Evolutionary conservation across 1,140 invertebrate genomes (phyloP).

Genomic region (Pseudomyrmex cubaensis): DNA sequence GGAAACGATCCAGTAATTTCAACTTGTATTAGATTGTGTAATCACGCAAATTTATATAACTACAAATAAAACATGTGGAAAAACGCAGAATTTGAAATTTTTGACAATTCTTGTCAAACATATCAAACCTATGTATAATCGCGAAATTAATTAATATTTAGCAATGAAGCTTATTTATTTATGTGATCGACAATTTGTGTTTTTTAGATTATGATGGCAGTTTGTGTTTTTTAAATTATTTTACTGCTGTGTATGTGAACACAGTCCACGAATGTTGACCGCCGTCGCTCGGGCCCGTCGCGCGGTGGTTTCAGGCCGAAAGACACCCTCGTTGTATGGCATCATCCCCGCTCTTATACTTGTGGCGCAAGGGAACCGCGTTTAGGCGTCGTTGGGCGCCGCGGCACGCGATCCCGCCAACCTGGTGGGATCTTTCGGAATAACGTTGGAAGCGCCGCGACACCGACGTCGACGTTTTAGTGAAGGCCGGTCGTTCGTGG

Average conservation of each 20-base stretch:
- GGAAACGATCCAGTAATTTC: too few relatives aligned
- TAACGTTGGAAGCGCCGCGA: slow-evolving; percentile 69
- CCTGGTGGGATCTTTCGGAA: slow-evolving; percentile 38
- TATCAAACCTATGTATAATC: too few relatives aligned
- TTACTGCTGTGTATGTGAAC: background rate
- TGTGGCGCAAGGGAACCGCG: slow-evolving; percentile 45
- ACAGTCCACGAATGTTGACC: background rate
- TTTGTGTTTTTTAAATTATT: background rate
- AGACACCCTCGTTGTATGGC: slow-evolving; percentile 19
- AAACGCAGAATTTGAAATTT: too few relatives aligned
- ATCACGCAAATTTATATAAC: too few relatives aligned
- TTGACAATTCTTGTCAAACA: too few relatives aligned
- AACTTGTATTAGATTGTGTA: too few relatives aligned
- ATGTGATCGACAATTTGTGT: too few relatives aligned
- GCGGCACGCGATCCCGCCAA: slow-evolving; percentile 69
- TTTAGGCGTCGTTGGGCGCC: slow-evolving; percentile 70
- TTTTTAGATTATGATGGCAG: background rate
- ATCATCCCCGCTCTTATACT: slow-evolving; percentile 7
- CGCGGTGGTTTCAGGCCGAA: background rate
- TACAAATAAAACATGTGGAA: too few relatives aligned
- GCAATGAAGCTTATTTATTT: too few relatives aligned
- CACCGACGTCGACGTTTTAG: slow-evolving; percentile 70
- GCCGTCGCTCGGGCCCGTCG: slow-evolving; percentile 3
- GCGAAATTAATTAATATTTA: too few relatives aligned
- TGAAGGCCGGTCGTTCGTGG: slow-evolving; percentile 76